These are phyloP conservation scores for Agapornis roseicollis DNA, from an alignment of 2,113 vertebrate species.

Conservation along the genomic window DNA sequence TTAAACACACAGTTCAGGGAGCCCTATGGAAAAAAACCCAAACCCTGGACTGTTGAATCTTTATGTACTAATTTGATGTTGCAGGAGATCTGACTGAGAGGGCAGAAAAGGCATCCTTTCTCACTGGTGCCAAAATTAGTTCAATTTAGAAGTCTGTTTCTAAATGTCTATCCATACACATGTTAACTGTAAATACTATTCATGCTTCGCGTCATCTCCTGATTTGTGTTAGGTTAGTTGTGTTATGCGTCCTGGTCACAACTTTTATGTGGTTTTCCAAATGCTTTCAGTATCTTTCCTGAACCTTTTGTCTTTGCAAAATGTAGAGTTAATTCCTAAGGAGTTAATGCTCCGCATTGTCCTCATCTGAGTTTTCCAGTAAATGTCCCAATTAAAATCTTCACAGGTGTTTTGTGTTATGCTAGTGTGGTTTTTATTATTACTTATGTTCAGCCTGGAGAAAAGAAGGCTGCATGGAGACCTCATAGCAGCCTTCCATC, in stretches of 20 bases:
- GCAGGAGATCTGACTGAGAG: background rate
- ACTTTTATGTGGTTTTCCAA: background rate
- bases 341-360: background rate
- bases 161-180: fast-evolving
- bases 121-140: background rate
- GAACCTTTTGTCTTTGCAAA: background rate
- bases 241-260: background rate
- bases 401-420: background rate
- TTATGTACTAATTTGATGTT: background rate
- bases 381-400: background rate
- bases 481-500: background rate
- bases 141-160: background rate
- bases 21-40: background rate
- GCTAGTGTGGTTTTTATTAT: background rate
- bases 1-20: background rate
- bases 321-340: background rate
- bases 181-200: background rate
- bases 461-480: background rate
- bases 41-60: background rate
- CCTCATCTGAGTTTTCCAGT: background rate
- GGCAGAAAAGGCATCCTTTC: background rate
- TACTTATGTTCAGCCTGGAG: background rate
- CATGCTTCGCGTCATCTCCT: fast-evolving
- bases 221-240: background rate
- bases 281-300: background rate